Percentiles rank a stretch among this genome's conserved stretches.
These are phyloP conservation scores for Alauda arvensis DNA, from an alignment of 2,797 vertebrate genomes.

Conservation along the genomic window DNA sequence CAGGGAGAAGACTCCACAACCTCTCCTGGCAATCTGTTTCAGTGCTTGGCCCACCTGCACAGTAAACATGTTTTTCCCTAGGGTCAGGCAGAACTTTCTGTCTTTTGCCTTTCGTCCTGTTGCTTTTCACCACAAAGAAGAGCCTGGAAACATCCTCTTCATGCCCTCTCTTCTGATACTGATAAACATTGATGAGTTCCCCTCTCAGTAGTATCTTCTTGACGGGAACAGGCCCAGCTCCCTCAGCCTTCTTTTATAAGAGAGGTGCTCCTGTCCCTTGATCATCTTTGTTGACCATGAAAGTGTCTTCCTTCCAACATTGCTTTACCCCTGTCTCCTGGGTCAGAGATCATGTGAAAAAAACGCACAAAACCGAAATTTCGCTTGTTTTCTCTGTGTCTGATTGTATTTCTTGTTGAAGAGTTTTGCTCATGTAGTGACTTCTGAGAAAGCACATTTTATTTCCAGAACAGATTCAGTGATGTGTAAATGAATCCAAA, in stretches of 20 bases:
- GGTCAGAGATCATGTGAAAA: not conserved
- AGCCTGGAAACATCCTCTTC: not conserved
- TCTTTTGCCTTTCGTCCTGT: not conserved
- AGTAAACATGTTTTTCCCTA: not conserved
- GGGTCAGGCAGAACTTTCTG: not conserved
- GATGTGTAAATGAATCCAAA: not conserved
- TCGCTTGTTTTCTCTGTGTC: not conserved
- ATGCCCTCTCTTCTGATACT: not conserved
- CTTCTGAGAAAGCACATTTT: not conserved
- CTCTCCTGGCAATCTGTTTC: not conserved
- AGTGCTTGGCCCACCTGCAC: not conserved
- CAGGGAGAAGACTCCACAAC: not conserved
- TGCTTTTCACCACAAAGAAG: not conserved
- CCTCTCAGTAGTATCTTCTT: not conserved
- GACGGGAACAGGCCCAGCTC: not conserved
- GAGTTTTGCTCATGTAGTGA: not conserved
- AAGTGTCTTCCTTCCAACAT: not conserved
- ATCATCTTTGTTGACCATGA: not conserved
- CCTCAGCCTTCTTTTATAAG: not conserved
- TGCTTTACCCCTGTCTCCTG: accelerated
- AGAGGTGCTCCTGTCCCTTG: not conserved
- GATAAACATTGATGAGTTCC: not conserved
- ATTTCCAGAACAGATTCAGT: not conserved
- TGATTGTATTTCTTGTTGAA: not conserved
- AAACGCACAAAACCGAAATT: not conserved